These are phyloP conservation scores for Papilio polytes DNA, from an alignment of 1,140 invertebrate species.

Conservation along the genomic window DNA sequence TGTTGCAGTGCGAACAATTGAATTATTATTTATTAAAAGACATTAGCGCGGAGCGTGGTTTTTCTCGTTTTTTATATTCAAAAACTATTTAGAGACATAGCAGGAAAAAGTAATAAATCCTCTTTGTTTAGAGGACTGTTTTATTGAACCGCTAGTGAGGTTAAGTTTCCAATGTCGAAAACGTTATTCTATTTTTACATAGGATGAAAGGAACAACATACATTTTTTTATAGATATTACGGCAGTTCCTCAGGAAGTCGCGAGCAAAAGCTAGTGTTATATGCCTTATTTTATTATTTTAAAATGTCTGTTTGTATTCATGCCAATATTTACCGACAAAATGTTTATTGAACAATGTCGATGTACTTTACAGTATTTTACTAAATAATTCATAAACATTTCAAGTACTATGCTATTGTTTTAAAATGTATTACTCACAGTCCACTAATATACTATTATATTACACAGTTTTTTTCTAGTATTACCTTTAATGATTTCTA, in stretches of 20 bases:
- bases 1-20: slow-evolving; percentile 34
- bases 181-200: no score
- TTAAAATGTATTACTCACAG: neutral
- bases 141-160: neutral
- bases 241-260: no score
- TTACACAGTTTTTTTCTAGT: no score
- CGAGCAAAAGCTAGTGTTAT: no score
- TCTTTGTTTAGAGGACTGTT: neutral
- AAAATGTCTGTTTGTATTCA: slow-evolving; percentile 48
- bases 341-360: slow-evolving; percentile 46
- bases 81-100: neutral
- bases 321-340: slow-evolving; percentile 34
- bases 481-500: no score
- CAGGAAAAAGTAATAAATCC: neutral
- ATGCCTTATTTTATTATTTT: slow-evolving; percentile 7
- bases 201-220: no score
- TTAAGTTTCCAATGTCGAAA: neutral
- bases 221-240: no score
- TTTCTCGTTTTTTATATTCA: slow-evolving; percentile 13
- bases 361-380: slow-evolving; percentile 57
- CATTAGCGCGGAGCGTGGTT: neutral
- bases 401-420: slow-evolving; percentile 43
- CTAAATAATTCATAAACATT: slow-evolving; percentile 53
- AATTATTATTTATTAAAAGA: neutral
- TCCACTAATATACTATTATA: neutral